These are phyloP conservation scores for Myotis davidii DNA, from an alignment of 2,113 vertebrate species.

Conservation along the genomic window DNA sequence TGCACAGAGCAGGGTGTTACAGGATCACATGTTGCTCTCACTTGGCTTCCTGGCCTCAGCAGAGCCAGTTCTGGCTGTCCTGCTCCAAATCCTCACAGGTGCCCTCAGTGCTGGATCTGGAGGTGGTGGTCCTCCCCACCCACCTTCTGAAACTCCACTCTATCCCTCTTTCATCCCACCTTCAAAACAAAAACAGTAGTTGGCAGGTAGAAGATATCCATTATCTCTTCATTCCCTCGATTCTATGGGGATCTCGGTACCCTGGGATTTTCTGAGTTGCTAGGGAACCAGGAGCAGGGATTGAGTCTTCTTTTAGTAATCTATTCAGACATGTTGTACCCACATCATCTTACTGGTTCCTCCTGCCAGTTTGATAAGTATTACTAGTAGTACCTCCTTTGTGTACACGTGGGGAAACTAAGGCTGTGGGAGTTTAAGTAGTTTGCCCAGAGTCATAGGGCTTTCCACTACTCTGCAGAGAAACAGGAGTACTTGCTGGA, in stretches of 20 bases:
- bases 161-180: not conserved
- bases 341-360: not conserved
- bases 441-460: not conserved
- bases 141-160: not conserved
- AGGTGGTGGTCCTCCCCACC: rapidly evolving
- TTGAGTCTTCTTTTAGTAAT: not conserved
- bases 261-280: not conserved
- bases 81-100: not conserved
- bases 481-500: not conserved
- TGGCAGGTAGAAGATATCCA: not conserved
- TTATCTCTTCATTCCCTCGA: not conserved
- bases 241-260: not conserved
- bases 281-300: not conserved
- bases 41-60: not conserved
- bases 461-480: not conserved
- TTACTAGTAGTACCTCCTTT: not conserved
- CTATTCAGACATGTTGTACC: rapidly evolving
- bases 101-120: not conserved
- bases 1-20: not conserved
- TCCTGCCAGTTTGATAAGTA: not conserved
- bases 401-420: not conserved
- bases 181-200: not conserved
- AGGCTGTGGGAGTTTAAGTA: not conserved
- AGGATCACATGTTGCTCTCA: not conserved
- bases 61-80: not conserved